Percentiles rank a stretch among this genome's conserved stretches.
These are phyloP conservation scores for Ophion slaviceki DNA, from an alignment of 2,888 invertebrate species.

Conservation along the genomic window DNA sequence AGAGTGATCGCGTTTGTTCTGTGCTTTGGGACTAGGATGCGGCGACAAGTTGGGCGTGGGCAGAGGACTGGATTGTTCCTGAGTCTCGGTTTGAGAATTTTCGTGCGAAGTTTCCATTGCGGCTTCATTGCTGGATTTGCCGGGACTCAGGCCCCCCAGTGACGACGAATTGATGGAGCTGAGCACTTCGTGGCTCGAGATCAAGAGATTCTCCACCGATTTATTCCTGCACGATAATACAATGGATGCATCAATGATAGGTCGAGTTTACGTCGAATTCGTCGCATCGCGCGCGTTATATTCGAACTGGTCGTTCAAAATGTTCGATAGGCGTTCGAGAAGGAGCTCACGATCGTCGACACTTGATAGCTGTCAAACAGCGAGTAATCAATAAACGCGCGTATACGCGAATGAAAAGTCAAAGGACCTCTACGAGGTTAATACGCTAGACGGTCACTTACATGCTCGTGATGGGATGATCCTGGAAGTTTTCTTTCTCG, in stretches of 20 bases:
- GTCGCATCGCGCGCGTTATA: background rate
- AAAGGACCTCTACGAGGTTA: slow-evolving; percentile 49
- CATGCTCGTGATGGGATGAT: slow-evolving; percentile 74
- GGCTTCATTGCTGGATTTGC: slow-evolving; percentile 83
- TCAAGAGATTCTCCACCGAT: slow-evolving; percentile 87
- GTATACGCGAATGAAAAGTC: slow-evolving; percentile 10
- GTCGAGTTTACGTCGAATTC: background rate
- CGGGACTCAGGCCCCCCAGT: slow-evolving; percentile 84
- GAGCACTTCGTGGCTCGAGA: slow-evolving; percentile 88
- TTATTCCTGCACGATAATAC: slow-evolving; percentile 84
- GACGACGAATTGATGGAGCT: slow-evolving; percentile 87
- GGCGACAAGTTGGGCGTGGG: slow-evolving; percentile 85
- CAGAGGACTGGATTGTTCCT: slow-evolving; percentile 82
- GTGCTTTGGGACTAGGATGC: slow-evolving; percentile 83
- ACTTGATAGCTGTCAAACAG: slow-evolving; percentile 22
- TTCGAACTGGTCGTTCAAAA: background rate
- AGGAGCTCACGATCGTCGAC: background rate
- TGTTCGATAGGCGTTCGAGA: too few relatives aligned
- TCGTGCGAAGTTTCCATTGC: slow-evolving; percentile 82
- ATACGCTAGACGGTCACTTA: slow-evolving; percentile 64
- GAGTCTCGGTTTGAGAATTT: slow-evolving; percentile 68
- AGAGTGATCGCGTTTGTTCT: slow-evolving; percentile 73
- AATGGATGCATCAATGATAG: background rate
- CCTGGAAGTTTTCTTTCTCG: slow-evolving; percentile 73
- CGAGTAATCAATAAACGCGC: slow-evolving; percentile 58